These are phyloP conservation scores for Lamellibrachia luymesi DNA, from an alignment of 1,140 invertebrate genomes.

Conservation along the genomic window DNA sequence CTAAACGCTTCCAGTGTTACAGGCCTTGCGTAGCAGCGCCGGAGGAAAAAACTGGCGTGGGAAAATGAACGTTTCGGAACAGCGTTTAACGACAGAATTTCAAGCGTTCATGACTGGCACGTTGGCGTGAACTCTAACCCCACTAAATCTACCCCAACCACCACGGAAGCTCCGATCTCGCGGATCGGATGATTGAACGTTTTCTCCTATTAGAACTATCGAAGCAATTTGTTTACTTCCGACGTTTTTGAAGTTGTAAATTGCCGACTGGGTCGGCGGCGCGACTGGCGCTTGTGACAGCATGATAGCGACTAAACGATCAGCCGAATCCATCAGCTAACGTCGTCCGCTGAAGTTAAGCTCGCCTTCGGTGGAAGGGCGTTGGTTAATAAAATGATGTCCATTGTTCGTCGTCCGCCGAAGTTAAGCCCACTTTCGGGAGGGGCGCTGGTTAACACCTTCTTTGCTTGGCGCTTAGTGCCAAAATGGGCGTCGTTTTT, in stretches of 20 bases:
- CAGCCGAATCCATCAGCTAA: neutral
- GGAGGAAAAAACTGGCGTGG: neutral
- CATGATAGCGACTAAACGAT: neutral
- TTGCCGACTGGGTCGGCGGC: neutral
- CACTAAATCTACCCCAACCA: neutral
- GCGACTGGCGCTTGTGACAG: neutral
- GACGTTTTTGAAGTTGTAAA: neutral
- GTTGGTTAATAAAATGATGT: neutral
- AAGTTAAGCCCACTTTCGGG: neutral
- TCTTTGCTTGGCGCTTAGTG: neutral
- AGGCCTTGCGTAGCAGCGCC: neutral
- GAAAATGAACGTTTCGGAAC: neutral
- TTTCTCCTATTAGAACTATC: neutral
- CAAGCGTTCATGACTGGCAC: neutral
- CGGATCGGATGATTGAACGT: neutral
- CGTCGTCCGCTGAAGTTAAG: neutral
- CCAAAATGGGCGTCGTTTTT: neutral
- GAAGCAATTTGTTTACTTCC: conserved; percentile 5
- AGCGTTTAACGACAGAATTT: neutral
- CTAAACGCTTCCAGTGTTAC: neutral
- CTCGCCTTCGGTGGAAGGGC: too few species aligned
- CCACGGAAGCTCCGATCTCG: neutral
- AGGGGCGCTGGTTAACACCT: neutral
- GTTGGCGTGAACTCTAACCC: neutral
- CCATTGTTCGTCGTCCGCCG: neutral